Conservation (phyloP, 2,797 vertebrate genomes). For the Spatula clypeata region DNA sequence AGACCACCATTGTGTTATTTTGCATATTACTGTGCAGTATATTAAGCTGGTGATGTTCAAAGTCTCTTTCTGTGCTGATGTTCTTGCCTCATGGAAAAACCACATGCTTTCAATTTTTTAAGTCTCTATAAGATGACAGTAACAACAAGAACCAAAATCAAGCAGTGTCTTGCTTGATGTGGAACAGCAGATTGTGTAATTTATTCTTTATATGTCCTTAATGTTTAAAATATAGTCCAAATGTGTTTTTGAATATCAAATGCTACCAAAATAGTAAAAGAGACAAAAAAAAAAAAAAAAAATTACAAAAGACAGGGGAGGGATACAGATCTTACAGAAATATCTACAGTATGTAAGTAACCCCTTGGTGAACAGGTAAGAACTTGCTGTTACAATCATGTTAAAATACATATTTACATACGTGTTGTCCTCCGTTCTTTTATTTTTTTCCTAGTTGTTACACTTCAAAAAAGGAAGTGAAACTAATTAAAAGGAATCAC, state of each 20-base stretch:
- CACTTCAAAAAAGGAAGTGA: conserved; percentile 44
- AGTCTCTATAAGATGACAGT: conserved; percentile 57
- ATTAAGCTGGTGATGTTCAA: conserved; percentile 45
- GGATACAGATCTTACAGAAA: conserved; percentile 39
- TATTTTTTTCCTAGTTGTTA: not conserved
- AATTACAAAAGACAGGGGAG: conserved; percentile 28
- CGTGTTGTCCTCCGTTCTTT: not conserved
- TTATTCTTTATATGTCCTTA: conserved; percentile 41
- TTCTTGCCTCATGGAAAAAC: conserved; percentile 65
- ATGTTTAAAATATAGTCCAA: conserved; percentile 52
- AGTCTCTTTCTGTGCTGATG: conserved; percentile 45
- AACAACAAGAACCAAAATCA: conserved; percentile 65
- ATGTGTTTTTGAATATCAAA: conserved; percentile 38
- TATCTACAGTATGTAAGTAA: not conserved
- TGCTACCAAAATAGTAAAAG: conserved; percentile 25
- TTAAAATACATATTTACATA: conserved; percentile 49
- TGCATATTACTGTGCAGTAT: conserved; percentile 24
- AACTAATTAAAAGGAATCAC: conserved; percentile 23
- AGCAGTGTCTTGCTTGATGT: conserved; percentile 19
- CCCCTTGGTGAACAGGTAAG: conserved; percentile 55
- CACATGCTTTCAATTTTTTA: not conserved
- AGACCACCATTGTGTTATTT: conserved; percentile 4
- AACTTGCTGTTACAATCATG: conserved; percentile 56
- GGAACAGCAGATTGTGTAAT: conserved; percentile 48
- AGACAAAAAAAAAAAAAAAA: conserved; percentile 36